phyloP scores from a whole-genome alignment of 2,888 invertebrate species.

The Pollenia griseotomentosa region DNA sequence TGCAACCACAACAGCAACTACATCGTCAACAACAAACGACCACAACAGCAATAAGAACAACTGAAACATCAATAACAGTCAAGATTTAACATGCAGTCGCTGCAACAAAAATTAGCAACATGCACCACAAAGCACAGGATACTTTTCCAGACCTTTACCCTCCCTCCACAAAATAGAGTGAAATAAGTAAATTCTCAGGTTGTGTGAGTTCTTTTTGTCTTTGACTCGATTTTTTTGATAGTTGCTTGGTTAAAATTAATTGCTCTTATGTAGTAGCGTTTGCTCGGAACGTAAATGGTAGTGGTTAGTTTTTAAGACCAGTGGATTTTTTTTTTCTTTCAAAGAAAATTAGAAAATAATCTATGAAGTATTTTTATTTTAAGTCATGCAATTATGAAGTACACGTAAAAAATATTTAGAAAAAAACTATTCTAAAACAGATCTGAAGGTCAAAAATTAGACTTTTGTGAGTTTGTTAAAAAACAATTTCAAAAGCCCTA shows the following conservation, averaged over 20 bases:
- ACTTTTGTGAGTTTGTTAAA: no score
- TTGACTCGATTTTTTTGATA: constrained; percentile 5
- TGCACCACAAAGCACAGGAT: background rate
- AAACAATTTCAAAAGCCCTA: no score
- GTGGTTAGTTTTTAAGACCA: constrained; percentile 56
- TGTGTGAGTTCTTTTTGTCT: constrained; percentile 4
- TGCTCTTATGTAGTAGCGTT: constrained; percentile 54
- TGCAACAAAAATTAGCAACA: constrained; percentile 22
- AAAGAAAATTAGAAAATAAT: constrained; percentile 14
- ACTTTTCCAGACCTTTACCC: background rate
- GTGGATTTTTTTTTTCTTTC: constrained; percentile 15
- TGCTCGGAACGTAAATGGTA: constrained; percentile 27
- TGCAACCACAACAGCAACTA: constrained; percentile 13
- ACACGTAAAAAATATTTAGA: constrained; percentile 1
- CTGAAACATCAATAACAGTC: constrained; percentile 27
- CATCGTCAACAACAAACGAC: background rate
- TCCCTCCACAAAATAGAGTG: constrained; percentile 25
- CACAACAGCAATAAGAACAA: constrained; percentile 7
- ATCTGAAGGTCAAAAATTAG: no score
- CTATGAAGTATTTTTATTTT: background rate
- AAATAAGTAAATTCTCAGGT: constrained; percentile 37
- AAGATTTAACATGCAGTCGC: constrained; percentile 11
- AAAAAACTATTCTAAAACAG: background rate
- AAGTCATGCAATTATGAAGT: constrained; percentile 4
- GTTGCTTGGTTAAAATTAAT: constrained; percentile 61